Conservation (phyloP, 2,888 invertebrate species). For the Ligdia adustata region DNA sequence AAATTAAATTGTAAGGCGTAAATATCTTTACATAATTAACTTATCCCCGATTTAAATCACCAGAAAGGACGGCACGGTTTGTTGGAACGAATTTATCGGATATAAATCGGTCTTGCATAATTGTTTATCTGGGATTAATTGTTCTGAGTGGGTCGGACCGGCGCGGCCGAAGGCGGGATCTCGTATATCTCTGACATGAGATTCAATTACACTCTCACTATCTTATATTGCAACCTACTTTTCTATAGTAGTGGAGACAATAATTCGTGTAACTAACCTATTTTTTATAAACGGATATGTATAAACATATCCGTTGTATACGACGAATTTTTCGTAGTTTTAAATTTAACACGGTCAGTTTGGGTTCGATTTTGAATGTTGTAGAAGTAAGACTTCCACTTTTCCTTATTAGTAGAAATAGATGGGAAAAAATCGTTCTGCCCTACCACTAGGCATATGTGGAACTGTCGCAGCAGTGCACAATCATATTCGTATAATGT, state of each 20-base stretch:
- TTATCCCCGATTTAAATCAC: constrained; percentile 56
- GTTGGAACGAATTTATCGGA: constrained; percentile 64
- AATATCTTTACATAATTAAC: constrained; percentile 59
- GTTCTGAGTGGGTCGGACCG: constrained; percentile 53
- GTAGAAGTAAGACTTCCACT: too few species aligned
- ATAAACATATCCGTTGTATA: too few species aligned
- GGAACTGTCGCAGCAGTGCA: too few species aligned
- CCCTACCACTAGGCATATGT: too few species aligned
- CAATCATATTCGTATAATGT: too few species aligned
- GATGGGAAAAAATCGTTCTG: too few species aligned
- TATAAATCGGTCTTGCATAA: constrained; percentile 67
- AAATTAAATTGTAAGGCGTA: constrained; percentile 66
- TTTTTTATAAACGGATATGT: too few species aligned
- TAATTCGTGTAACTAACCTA: too few species aligned
- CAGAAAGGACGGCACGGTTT: constrained; percentile 50
- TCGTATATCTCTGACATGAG: constrained; percentile 71
- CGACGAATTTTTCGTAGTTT: too few species aligned
- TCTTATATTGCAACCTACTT: background rate
- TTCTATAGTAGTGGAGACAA: background rate
- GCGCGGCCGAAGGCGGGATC: constrained; percentile 52
- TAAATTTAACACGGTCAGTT: too few species aligned
- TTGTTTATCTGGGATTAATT: constrained; percentile 74
- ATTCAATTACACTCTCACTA: constrained; percentile 64
- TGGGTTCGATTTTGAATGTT: too few species aligned
- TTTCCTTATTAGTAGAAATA: too few species aligned